Base-by-base conservation (phyloP, 2,113 vertebrate genomes). In the Psilopsiagon aymara region DNA sequence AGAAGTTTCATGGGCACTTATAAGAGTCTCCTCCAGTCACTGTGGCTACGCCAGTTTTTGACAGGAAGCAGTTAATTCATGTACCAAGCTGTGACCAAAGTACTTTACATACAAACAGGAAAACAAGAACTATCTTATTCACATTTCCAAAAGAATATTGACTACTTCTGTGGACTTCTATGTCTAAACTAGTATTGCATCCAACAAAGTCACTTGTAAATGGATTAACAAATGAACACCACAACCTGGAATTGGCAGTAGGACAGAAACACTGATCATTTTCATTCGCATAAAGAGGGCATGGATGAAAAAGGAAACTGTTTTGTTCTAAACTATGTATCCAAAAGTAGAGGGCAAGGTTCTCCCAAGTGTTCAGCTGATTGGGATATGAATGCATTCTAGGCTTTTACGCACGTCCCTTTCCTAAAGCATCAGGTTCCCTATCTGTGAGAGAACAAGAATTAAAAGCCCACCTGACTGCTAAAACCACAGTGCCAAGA, bases 401-500 rank as follows among this genome's bases (percentile, higher is more conserved):
- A 27, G 12, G 21, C 2, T 76, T 93, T 87, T 70, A 46, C 55
- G 11, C 13, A 8, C 11, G 5, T 24, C 11, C 13, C 9, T 73
- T 70, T 18, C 31, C 20, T 77, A 64, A 88, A 53, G 9, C 20
- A 80, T 46, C 51, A 17, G 17, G 43, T 84, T 86, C 41, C 27
- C 11, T 68, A 17, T 71, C 16, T 51, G 43, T 29, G 66, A 17
- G 28, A 66, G 25, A 86, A 82, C 14, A 13, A 9, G 73, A 90
- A 5, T 66, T 93, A 60, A 46, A 67, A 90, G n/a, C 62, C 52
- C 46, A 86, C 41, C 82, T 83, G 83, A 85, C 29, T 88, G 49
- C 59, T 86, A 74, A 88, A 85, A 29, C 10, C 33, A 55, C 20
- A 14, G 43, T 88, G 79, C 92, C 92, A 97, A 92, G 86, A 97